Evolutionary conservation across 2,888 invertebrate genomes (phyloP).

Genomic region (Thalpophila matura): DNA sequence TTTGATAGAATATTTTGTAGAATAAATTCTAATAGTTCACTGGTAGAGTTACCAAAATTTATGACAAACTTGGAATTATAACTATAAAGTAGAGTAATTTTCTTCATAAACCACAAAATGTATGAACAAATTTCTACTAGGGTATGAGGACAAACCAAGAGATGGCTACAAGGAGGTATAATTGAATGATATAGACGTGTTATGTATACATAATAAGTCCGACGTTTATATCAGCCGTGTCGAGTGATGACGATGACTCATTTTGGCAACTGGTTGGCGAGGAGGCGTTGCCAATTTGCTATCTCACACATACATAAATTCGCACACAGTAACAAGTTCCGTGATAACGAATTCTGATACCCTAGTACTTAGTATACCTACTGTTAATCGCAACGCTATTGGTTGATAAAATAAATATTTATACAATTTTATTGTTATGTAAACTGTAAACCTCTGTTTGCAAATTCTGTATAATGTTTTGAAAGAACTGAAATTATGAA

Average conservation of each 20-base stretch:
- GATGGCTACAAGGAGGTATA: conserved; percentile 41
- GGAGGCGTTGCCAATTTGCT: conserved; percentile 84
- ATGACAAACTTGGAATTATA: conserved; percentile 19
- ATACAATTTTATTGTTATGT: neutral
- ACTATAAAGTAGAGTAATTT: conserved; percentile 54
- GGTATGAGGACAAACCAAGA: conserved; percentile 67
- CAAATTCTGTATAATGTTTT: neutral
- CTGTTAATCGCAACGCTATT: conserved; percentile 41
- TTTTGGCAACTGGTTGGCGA: conserved; percentile 85
- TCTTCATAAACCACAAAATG: conserved; percentile 66
- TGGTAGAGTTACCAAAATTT: conserved; percentile 17
- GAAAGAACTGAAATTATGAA: conserved; percentile 6
- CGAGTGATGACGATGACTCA: conserved; percentile 76
- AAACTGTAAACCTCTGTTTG: neutral
- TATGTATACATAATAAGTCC: conserved; percentile 52
- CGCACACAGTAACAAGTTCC: conserved; percentile 69
- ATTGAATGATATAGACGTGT: conserved; percentile 26
- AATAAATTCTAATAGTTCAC: neutral
- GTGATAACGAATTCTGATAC: conserved; percentile 69
- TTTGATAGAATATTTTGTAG: neutral
- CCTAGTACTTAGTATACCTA: conserved; percentile 77
- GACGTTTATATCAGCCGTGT: conserved; percentile 54
- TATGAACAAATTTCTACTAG: conserved; percentile 73
- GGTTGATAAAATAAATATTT: conserved; percentile 24
- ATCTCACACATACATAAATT: conserved; percentile 69